Conservation (phyloP, 2,797 vertebrate species). For the Masticophis lateralis region DNA sequence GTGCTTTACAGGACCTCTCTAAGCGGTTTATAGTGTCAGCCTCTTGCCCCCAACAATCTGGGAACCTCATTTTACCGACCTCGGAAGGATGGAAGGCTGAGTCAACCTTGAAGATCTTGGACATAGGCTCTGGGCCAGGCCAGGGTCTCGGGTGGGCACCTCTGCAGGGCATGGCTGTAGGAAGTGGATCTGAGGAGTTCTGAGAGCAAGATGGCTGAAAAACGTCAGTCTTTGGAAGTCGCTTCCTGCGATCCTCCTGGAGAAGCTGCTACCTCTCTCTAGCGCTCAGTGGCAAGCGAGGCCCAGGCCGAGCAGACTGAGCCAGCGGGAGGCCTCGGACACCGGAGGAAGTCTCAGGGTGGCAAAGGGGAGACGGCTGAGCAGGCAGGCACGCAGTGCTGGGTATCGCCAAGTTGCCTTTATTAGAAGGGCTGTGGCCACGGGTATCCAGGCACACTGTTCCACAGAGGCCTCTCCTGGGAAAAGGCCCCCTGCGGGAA, state of each 20-base stretch:
- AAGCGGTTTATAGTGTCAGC: too few species aligned
- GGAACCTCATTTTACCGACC: too few species aligned
- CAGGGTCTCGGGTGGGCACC: not conserved
- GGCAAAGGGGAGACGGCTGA: not conserved
- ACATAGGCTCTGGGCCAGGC: not conserved
- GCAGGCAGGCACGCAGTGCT: too few species aligned
- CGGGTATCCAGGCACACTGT: slow-evolving; percentile 49
- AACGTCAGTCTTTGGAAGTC: not conserved
- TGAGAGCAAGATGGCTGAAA: not conserved
- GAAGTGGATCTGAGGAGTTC: not conserved
- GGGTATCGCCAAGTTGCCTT: slow-evolving; percentile 35
- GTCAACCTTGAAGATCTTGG: not conserved
- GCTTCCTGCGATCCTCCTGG: not conserved
- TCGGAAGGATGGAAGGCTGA: too few species aligned
- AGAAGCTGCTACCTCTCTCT: not conserved
- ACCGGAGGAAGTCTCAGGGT: rapidly evolving
- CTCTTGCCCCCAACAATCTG: too few species aligned
- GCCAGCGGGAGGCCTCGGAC: not conserved
- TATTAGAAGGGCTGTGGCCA: slow-evolving; percentile 49
- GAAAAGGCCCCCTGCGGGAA: slow-evolving; percentile 50
- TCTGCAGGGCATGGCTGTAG: not conserved
- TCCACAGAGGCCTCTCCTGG: slow-evolving; percentile 9
- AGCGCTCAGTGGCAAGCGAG: not conserved
- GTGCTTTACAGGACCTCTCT: too few species aligned
- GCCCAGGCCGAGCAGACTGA: too few species aligned